Evolutionary conservation across 2,797 vertebrate genomes (phyloP).

Genomic region (Amphiprion clarkii): DNA sequence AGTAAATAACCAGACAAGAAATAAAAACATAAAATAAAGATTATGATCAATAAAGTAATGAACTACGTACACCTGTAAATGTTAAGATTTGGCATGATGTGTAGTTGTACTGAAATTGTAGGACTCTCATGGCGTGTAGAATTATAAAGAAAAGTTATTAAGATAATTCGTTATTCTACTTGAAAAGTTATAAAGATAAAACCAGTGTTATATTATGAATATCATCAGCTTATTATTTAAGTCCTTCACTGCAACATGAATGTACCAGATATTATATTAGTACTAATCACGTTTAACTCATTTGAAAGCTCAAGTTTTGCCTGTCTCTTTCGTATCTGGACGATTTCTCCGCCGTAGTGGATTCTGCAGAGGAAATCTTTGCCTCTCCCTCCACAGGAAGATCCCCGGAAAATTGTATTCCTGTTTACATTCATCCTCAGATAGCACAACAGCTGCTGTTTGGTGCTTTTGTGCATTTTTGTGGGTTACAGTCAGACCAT

Average conservation of each 20-base stretch:
- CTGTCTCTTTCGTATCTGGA: background rate
- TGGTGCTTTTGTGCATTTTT: constrained; percentile 16
- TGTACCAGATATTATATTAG: background rate
- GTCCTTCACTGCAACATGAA: background rate
- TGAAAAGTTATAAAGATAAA: no score
- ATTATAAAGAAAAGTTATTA: no score
- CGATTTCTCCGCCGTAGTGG: background rate
- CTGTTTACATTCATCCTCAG: constrained; percentile 15
- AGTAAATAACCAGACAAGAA: background rate
- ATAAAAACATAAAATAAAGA: no score
- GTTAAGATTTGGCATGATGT: no score
- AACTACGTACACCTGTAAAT: no score
- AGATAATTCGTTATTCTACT: no score
- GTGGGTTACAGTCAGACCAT: constrained; percentile 4
- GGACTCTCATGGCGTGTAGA: no score
- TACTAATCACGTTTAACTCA: background rate
- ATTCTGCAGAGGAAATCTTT: background rate
- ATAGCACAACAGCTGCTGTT: constrained; percentile 20
- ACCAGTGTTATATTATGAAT: no score
- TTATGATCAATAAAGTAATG: no score
- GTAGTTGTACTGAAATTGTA: no score
- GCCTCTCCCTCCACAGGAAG: constrained; percentile 4
- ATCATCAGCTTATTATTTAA: background rate
- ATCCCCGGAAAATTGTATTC: constrained; percentile 10
- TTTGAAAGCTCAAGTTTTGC: background rate